Conservation (phyloP, 2,888 invertebrate species). For the Phyllotreta striolata region DNA sequence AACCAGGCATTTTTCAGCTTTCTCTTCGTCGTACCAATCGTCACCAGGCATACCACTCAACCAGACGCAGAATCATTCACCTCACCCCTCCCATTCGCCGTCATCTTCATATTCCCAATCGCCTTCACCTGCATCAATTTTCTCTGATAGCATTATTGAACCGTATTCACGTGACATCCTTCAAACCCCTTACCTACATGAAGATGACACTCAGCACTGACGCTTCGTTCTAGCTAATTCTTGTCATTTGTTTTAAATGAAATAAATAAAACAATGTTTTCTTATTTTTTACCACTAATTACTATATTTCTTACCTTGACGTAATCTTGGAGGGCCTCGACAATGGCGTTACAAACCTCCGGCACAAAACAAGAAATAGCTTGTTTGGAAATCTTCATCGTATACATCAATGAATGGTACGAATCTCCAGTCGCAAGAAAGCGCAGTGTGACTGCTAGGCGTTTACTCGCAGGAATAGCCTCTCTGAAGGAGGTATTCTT, state of each 20-base stretch:
- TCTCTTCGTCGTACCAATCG: too few species aligned
- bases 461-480: constrained; percentile 25
- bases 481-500: constrained; percentile 18
- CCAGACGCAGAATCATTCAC: too few species aligned
- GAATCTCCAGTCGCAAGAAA: constrained; percentile 22
- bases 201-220: too few species aligned
- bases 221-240: too few species aligned
- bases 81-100: too few species aligned
- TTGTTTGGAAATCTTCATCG: constrained; percentile 29
- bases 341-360: constrained; percentile 29
- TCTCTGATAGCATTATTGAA: too few species aligned
- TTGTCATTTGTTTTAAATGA: constrained; percentile 1
- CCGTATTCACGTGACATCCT: too few species aligned
- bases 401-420: constrained; percentile 17
- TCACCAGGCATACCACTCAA: too few species aligned
- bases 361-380: constrained; percentile 23
- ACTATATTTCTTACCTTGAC: constrained; percentile 30
- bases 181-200: too few species aligned
- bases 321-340: constrained; percentile 20
- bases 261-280: constrained; percentile 3
- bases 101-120: too few species aligned
- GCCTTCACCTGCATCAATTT: too few species aligned
- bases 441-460: constrained; percentile 17
- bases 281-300: constrained; percentile 5
- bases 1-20: too few species aligned